Base-by-base conservation (phyloP, 2,888 invertebrate species). In the Tipula unca region DNA sequence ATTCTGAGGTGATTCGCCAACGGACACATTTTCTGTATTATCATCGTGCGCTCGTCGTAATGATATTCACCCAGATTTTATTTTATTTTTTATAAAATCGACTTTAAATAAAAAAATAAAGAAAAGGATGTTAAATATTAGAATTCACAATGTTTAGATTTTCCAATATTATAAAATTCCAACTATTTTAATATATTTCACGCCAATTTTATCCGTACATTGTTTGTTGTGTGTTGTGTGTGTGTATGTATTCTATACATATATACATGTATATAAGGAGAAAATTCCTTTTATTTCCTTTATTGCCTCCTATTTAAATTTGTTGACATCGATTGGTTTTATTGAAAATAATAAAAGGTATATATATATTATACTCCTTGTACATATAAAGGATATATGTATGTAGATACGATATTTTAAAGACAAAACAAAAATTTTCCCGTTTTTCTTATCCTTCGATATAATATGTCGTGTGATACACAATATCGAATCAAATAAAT, bases 251-350 rank as follows among this genome's bases (percentile, higher is more conserved):
- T n/a, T n/a, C n/a, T n/a, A n/a, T n/a, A n/a, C n/a, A n/a, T n/a
- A n/a, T n/a, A n/a, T n/a, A n/a, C n/a, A 25, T 6, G 32, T 32
- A 32, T 54, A 54, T 25, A 69, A 69, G 69, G 69, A 32, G 35
- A 29, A 83, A 29, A 83, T 83, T 83, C 83, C 83, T 83, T 32
- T 83, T 35, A 35, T 35, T 83, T 83, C 83, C 83, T 83, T 83
- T 83, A 83, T 83, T 83, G 83, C 83, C 83, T 83, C 35, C 83
- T 83, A 83, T 83, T 83, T 83, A 83, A 83, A 83, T 83, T 83
- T 83, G 83, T 83, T 83, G 83, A 83, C 83, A 83, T 83, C 83
- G 83, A 83, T 83, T 83, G 83, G 83, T 83, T 83, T 83, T 83
- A 83, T 83, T 83, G 83, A 83, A 83, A 32, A 83, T 32, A 83